Percentiles rank a stretch among this genome's conserved stretches.
These are phyloP conservation scores for Agriopis aurantiaria DNA, from an alignment of 2,888 invertebrate genomes.

Conservation along the genomic window DNA sequence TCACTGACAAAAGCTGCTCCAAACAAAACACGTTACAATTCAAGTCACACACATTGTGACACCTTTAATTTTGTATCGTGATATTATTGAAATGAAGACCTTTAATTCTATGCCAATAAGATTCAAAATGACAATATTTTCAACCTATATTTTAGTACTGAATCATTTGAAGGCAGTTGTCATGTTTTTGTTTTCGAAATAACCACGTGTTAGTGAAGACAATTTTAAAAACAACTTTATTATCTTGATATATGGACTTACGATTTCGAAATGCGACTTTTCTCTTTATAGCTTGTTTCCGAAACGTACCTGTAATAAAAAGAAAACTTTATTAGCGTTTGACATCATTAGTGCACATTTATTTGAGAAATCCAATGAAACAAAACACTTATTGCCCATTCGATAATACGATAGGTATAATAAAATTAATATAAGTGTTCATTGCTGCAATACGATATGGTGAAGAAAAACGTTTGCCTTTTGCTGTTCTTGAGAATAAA, in stretches of 20 bases:
- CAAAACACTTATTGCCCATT: conserved; percentile 23
- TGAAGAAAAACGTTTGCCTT: conserved; percentile 1
- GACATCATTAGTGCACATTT: conserved; percentile 13
- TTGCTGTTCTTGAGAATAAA: background rate
- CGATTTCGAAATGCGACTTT: conserved; percentile 43
- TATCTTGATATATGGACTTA: conserved; percentile 44
- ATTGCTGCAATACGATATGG: conserved; percentile 29
- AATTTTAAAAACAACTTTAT: conserved; percentile 46
- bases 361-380: conserved; percentile 27
- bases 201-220: conserved; percentile 34
- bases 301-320: conserved; percentile 63
- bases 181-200: conserved; percentile 46
- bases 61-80: conserved; percentile 33
- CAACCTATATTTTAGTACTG: conserved; percentile 10
- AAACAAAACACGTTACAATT: conserved; percentile 48
- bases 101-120: conserved; percentile 24
- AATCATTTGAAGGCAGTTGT: conserved; percentile 46
- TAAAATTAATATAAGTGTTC: conserved; percentile 28
- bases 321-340: conserved; percentile 43
- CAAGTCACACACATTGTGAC: conserved; percentile 42
- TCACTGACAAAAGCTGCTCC: conserved; percentile 52
- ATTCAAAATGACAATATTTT: conserved; percentile 21
- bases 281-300: conserved; percentile 34
- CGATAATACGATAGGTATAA: conserved; percentile 3
- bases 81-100: conserved; percentile 21